phyloP scores from a whole-genome alignment of 2,113 vertebrate genomes.

The Stigmatopora argus region DNA sequence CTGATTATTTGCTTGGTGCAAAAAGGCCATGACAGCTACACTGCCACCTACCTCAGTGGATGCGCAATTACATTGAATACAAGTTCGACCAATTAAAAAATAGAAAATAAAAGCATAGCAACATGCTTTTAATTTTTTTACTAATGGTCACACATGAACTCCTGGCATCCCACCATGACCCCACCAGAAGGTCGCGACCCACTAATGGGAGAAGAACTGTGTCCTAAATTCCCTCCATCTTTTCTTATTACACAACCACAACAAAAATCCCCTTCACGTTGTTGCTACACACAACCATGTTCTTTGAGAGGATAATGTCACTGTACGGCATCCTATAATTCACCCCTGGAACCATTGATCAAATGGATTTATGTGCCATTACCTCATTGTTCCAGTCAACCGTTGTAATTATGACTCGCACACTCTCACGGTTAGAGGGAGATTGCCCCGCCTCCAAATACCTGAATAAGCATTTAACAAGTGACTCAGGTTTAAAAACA shows the following conservation, averaged over 20 bases:
- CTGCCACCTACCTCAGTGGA: too few relatives aligned
- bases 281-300: slow-evolving; percentile 46
- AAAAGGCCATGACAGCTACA: too few relatives aligned
- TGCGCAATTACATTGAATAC: too few relatives aligned
- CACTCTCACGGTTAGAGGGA: not conserved
- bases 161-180: too few relatives aligned
- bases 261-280: slow-evolving; percentile 40
- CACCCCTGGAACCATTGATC: slow-evolving; percentile 68
- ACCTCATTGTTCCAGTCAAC: slow-evolving; percentile 74
- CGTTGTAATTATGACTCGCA: slow-evolving; percentile 62
- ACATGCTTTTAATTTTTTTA: too few relatives aligned
- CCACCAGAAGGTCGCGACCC: too few relatives aligned
- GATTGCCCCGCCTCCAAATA: slow-evolving; percentile 45
- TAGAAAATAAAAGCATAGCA: too few relatives aligned
- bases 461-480: slow-evolving; percentile 67
- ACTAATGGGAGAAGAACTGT: too few relatives aligned
- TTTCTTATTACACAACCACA: not conserved
- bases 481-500: slow-evolving; percentile 33
- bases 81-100: too few relatives aligned
- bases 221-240: too few relatives aligned
- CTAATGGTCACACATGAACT: too few relatives aligned
- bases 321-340: slow-evolving; percentile 66
- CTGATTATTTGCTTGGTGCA: too few relatives aligned
- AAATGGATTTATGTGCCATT: slow-evolving; percentile 72
- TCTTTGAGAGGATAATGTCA: slow-evolving; percentile 56